These are phyloP conservation scores for Ochotona princeps DNA, from an alignment of 2,113 vertebrate genomes.

Conservation along the genomic window DNA sequence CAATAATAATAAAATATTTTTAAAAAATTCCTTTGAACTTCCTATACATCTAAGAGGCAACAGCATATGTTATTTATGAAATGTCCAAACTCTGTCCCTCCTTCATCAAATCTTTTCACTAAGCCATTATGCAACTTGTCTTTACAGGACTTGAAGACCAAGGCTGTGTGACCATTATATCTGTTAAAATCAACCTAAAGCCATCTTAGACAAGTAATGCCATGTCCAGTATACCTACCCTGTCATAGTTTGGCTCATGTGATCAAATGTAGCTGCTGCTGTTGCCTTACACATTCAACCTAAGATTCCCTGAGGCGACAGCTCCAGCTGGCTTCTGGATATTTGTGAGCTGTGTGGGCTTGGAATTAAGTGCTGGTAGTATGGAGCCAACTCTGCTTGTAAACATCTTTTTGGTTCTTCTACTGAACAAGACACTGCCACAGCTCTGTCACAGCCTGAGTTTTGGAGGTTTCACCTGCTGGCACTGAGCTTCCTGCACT, in stretches of 20 bases:
- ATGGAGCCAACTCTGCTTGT: not conserved
- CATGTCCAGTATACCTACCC: not conserved
- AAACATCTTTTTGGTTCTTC: not conserved
- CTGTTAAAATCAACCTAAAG: not conserved
- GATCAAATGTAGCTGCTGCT: not conserved
- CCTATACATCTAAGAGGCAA: not conserved
- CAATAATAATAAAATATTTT: too few relatives aligned
- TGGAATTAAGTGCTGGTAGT: not conserved
- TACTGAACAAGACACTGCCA: not conserved
- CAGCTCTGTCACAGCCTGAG: not conserved
- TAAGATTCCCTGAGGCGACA: not conserved
- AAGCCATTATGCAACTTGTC: not conserved
- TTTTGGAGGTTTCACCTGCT: not conserved
- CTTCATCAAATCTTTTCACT: not conserved
- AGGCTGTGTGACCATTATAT: not conserved
- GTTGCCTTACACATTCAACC: not conserved
- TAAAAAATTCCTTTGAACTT: conserved; percentile 46
- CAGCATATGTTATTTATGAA: not conserved
- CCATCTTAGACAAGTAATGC: not conserved
- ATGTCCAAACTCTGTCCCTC: not conserved
- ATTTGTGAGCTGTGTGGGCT: not conserved
- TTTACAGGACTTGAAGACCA: not conserved
- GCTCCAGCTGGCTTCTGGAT: not conserved
- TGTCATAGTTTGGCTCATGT: not conserved
- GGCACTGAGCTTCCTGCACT: not conserved